Conservation (phyloP, 2,113 vertebrate genomes). For the Otocyon megalotis region DNA sequence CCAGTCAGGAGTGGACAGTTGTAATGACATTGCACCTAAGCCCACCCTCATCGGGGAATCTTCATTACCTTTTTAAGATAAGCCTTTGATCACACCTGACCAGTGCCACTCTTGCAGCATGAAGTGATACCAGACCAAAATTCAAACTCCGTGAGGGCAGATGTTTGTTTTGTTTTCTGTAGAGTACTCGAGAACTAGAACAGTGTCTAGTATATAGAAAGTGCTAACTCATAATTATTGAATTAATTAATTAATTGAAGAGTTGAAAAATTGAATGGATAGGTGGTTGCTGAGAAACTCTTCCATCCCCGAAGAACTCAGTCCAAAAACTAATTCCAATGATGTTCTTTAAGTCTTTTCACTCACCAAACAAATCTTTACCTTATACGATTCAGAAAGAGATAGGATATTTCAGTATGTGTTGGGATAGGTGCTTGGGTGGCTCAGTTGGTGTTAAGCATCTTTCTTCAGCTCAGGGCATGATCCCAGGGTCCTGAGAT, state of each 20-base stretch:
- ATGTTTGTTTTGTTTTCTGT: neutral
- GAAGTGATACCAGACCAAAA: neutral
- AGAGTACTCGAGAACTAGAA: neutral
- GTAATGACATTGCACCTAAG: neutral
- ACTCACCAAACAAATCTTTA: neutral
- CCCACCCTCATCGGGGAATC: accelerated
- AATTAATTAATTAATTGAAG: neutral
- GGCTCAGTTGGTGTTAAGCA: too few species aligned
- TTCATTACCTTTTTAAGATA: neutral
- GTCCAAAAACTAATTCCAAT: neutral
- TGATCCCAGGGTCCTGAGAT: too few species aligned
- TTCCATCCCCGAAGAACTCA: neutral
- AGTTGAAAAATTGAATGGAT: neutral
- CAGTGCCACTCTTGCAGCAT: neutral
- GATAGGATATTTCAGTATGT: neutral
- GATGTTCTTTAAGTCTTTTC: neutral
- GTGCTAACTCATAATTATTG: neutral
- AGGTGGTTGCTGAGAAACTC: neutral
- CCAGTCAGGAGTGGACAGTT: neutral
- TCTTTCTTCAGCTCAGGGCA: too few species aligned
- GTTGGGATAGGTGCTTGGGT: neutral
- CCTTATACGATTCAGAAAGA: neutral
- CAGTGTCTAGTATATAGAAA: neutral
- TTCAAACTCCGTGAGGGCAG: neutral
- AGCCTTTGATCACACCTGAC: neutral